phyloP scores from a whole-genome alignment of 2,113 vertebrate genomes.

The Ptilorrhoa leucosticta region DNA sequence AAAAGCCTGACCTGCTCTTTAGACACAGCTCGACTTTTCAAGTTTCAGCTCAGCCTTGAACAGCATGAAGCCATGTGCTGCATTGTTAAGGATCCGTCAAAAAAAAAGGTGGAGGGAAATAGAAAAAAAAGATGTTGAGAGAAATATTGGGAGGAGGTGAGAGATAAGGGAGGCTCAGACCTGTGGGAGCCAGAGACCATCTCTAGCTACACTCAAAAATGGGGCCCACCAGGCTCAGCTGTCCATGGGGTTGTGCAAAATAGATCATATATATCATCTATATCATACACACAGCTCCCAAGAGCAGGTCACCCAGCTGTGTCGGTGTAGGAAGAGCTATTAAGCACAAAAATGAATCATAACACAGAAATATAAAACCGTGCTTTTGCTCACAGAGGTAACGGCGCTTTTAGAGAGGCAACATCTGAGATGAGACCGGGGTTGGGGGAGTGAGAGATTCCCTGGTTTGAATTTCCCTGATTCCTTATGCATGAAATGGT shows the following conservation, averaged over 20 bases:
- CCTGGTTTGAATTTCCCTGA: neutral
- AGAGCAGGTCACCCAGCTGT: neutral
- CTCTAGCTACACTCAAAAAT: neutral
- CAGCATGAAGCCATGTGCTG: neutral
- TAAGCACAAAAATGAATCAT: neutral
- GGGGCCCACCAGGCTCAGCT: neutral
- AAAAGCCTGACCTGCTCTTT: neutral
- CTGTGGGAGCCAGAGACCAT: neutral
- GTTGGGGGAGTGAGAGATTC: neutral
- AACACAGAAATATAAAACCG: neutral
- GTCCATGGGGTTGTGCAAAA: neutral
- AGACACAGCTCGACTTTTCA: neutral
- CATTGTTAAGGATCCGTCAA: neutral
- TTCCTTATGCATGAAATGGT: neutral
- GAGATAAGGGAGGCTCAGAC: neutral
- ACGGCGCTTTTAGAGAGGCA: neutral
- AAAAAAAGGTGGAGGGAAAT: rapidly evolving
- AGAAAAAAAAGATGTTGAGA: neutral
- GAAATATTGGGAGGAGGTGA: neutral
- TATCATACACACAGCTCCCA: neutral
- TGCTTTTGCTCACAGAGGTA: neutral
- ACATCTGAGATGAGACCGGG: neutral
- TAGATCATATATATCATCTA: too few species aligned
- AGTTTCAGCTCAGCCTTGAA: conserved; percentile 2
- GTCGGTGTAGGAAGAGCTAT: neutral